Base-by-base conservation (phyloP, 2,113 vertebrate species). In the Corynorhinus townsendii region DNA sequence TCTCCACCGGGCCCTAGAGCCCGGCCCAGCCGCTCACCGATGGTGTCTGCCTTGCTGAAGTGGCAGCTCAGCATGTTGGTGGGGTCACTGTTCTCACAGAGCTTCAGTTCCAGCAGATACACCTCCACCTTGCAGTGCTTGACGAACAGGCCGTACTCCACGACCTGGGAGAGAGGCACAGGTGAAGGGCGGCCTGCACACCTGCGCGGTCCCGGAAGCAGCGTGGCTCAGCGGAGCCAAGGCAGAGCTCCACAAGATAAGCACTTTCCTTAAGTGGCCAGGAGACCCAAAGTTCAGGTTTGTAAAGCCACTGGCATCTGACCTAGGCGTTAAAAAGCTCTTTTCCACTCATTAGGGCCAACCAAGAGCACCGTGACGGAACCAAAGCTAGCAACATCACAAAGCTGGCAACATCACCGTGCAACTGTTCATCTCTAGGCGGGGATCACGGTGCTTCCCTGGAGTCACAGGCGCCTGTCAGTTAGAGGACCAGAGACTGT, bases 91-190 rank as follows among this genome's bases (percentile, higher is more conserved):
- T 99, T 99, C 96, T 99, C 99, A 30, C 99, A 99, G 86, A 99
- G 97, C 97, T 99, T 99, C 95, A 99, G 97, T 96, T 99, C 99
- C 80, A 99, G 97, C 95, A 99, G 98, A 98, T 99, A 99, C 79
- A 99, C 99, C 95, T 99, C 99, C 59, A 99, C 99, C 95, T 99
- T 99, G 96, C 99, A 99, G 97, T 99, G 99, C 98, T 99, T 99
- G 83, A 99, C 99, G 98, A 99, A 99, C 96, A 99, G 98, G 92
- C 99, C 99, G 19, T 99, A 99, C 96, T 99, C 99, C 94, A 99
- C 99, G 52, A 99, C 99, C 99, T 99, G 94, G 3, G 4, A 94
- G 79, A 89, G 47, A 87, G 66, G 52, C 17, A 35, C 0, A 0
- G 66, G 16, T 35, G 2, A 87, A 38, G 59, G 43, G 15, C 2